Conservation (phyloP, 2,113 vertebrate species). For the Beaufortia kweichowensis region DNA sequence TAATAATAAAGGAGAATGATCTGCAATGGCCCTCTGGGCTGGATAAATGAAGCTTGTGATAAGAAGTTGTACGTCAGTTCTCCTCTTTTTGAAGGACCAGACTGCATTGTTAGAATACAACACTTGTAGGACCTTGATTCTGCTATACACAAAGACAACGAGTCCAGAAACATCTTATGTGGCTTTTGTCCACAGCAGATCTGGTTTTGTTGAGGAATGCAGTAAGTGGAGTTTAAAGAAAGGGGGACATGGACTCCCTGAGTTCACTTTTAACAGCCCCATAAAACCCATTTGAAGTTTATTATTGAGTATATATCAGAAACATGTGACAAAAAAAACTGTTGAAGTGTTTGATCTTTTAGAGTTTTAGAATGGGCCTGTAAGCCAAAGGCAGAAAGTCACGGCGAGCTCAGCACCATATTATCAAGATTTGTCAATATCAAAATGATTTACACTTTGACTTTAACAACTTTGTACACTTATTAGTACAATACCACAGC, state of each 20-base stretch:
- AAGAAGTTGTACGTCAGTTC: not conserved
- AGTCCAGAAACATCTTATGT: not conserved
- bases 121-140: not conserved
- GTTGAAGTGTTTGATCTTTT: constrained; percentile 4
- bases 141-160: not conserved
- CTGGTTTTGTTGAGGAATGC: not conserved
- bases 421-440: not conserved
- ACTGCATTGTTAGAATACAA: not conserved
- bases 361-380: not conserved
- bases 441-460: no score
- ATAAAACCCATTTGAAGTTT: constrained; percentile 3
- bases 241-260: not conserved
- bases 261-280: not conserved
- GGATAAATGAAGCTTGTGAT: constrained; percentile 33
- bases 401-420: not conserved
- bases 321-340: not conserved
- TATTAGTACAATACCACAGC: not conserved
- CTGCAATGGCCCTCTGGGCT: constrained; percentile 5
- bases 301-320: not conserved
- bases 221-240: not conserved
- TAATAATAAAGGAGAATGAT: constrained; percentile 18
- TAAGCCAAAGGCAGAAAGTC: not conserved
- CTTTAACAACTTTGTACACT: not conserved
- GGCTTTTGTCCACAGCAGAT: not conserved
- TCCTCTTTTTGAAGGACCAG: constrained; percentile 31